Base-by-base conservation (phyloP, 1,140 invertebrate genomes). In the Pseudobourletiella spinata region DNA sequence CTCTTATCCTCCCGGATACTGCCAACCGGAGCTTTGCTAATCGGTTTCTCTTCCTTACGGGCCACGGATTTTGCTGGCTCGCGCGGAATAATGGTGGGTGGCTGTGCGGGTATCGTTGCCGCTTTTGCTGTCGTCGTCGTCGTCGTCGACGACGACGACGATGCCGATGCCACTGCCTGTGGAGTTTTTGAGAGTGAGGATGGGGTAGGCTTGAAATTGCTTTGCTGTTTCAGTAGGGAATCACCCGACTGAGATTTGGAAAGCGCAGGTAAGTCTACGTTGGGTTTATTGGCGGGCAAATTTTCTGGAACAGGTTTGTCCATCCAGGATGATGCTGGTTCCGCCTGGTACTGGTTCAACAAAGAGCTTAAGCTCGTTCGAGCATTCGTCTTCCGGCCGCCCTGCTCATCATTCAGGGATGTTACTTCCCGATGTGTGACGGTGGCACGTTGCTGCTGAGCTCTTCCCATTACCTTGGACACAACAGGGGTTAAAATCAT, bases 381-480 rank as follows among this genome's bases (percentile, higher is more conserved):
- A 0, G 65, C 68, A 16, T 39, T 61, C 8, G 48, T 48, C 3
- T 64, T 43, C 29, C 68, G 46, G n/a, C 55, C 29, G 11, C 42
- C 43, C 3, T 61, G 39, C 4, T 60, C 48, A 15, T 61, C 55
- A 14, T 46, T 8, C 15, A 64, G 28, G 0, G 56, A 61, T 0
- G 59, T 57, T 39, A 70, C 59, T 52, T 56, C 18, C 22, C 57
- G 55, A 15, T 26, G n/a, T 11, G 57, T 51, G 2, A 66, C 48
- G 6, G 68, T 66, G 0, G 66, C 66, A 26, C 68, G 48, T 54
- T 70, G 68, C 24, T 70, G 68, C 44, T 65, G 60, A 16, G 68
- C 59, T 24, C 65, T 63, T 54, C 59, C 14, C 68, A 70, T 70
- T 3, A 70, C 65, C 48, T 61, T 67, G 1, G 68, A 61, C 1